phyloP scores from a whole-genome alignment of 2,888 invertebrate species.

The Limenitis camilla region DNA sequence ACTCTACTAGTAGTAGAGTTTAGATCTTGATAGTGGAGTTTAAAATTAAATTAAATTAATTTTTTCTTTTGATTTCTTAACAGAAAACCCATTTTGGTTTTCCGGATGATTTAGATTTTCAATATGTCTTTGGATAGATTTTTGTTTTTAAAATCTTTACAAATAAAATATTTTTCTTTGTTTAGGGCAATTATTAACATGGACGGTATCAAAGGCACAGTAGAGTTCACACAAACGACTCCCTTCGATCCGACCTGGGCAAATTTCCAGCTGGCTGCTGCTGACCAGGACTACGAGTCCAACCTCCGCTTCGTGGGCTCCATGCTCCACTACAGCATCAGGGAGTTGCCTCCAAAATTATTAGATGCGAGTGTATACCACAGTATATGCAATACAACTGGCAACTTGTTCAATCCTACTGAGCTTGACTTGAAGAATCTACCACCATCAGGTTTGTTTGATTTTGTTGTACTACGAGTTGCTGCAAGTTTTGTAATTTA shows the following conservation, averaged over 20 bases:
- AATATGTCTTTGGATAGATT: too few species aligned
- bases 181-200: conserved; percentile 81
- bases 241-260: conserved; percentile 89
- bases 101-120: too few species aligned
- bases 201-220: conserved; percentile 85
- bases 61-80: too few species aligned
- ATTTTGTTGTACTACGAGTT: too few species aligned
- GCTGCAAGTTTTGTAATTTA: too few species aligned
- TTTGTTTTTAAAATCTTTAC: not conserved
- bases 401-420: conserved; percentile 85
- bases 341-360: conserved; percentile 78
- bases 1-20: too few species aligned
- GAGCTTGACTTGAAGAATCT: conserved; percentile 67
- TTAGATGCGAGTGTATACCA: conserved; percentile 36
- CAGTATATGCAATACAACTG: conserved; percentile 80
- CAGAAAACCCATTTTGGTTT: too few species aligned
- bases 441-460: conserved; percentile 80
- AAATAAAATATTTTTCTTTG: not conserved
- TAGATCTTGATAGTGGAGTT: too few species aligned
- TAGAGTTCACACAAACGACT: conserved; percentile 85
- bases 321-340: conserved; percentile 81
- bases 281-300: conserved; percentile 79
- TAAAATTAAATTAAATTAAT: too few species aligned
- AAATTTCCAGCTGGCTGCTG: conserved; percentile 79
- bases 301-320: conserved; percentile 83